Evolutionary conservation across 2,888 invertebrate species (phyloP).

Genomic region (Sarcophaga subvicina): DNA sequence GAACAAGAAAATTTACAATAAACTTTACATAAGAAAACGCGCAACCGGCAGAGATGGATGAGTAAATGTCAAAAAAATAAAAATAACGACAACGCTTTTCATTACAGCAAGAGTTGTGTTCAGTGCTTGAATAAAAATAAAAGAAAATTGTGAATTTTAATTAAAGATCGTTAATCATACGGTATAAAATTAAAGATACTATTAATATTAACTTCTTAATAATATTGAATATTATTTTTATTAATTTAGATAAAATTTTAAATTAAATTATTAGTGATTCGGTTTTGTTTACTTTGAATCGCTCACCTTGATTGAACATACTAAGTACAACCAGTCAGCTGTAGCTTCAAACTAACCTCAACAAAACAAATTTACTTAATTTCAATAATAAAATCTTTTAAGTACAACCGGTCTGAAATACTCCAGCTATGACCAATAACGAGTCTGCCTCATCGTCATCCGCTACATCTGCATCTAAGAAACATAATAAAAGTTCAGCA

Average conservation of each 20-base stretch:
- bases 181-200: no score
- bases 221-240: no score
- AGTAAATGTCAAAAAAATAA: constrained; percentile 43
- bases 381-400: background rate
- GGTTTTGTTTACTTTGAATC: background rate
- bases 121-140: background rate
- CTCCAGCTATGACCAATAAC: constrained; percentile 66
- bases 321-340: background rate
- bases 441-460: constrained; percentile 45
- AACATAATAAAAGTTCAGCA: background rate
- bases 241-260: background rate
- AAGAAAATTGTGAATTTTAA: background rate
- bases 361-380: background rate
- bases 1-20: constrained; percentile 55
- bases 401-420: no score
- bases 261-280: background rate
- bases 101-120: constrained; percentile 5
- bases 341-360: constrained; percentile 33
- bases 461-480: background rate
- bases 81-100: background rate
- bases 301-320: constrained; percentile 32
- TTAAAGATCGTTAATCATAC: no score
- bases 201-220: no score
- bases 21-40: constrained; percentile 71
- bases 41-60: constrained; percentile 34